Base-by-base conservation (phyloP, 2,888 invertebrate genomes). In the Bombylius major region DNA sequence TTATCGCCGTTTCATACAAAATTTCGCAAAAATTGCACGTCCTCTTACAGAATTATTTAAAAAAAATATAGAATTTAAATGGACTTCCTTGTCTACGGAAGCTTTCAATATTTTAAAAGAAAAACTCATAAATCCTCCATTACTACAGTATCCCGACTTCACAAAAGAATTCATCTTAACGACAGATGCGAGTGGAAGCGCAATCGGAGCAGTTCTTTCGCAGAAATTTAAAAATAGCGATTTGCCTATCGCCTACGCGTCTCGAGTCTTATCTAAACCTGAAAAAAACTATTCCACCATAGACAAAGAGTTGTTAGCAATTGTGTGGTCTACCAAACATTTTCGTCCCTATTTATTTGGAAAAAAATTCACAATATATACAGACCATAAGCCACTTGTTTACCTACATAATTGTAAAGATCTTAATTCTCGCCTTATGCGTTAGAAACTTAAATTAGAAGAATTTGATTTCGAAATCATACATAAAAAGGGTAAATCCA, bases 131-230 rank as follows among this genome's bases (percentile, higher is more conserved):
- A 6, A 64, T 48, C 63, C 63, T 42, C 69, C 68, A 0, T 59
- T 72, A 9, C 50, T 73, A 32, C 62, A 67, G 54, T 71, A 67
- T 49, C 68, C 68, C 5, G 66, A 69, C 54, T 71, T 70, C 53
- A 50, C 57, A 0, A 56, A 65, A 57, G 54, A 60, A 5, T 68
- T 68, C 51, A 53, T 58, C 8, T 11, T 68, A 12, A 64, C 66
- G 1, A 64, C 65, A 1, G 67, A 68, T 48, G 67, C 67, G 1
- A 59, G 60, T n/a, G 53, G 62, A 11, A 57, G n/a, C 4, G 66
- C 64, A 0, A 50, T 65, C 6, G 67, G 64, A 1, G 58, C 54
- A 4, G 61, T 68, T 8, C 47, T 67, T 11, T 60, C 60, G 3
- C 67, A 67, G 34, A 49, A 47, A 8, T 47, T 12, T 12, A 7